phyloP scores from a whole-genome alignment of 2,888 invertebrate species.

The Agelastica alni region DNA sequence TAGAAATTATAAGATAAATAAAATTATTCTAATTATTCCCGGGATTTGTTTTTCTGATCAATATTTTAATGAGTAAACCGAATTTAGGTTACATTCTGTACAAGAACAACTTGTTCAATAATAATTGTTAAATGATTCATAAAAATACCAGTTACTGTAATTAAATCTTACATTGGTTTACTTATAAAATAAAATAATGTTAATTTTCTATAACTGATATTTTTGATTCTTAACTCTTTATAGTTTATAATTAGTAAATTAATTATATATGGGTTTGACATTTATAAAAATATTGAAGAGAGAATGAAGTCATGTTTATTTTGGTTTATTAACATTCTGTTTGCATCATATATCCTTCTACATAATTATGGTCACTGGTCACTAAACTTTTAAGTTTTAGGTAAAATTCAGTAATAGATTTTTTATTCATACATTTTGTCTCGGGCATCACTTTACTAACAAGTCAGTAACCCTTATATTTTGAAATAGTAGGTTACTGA shows the following conservation, averaged over 20 bases:
- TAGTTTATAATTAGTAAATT: conserved; percentile 25
- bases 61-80: no score
- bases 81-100: not conserved
- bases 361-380: not conserved
- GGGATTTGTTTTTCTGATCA: not conserved
- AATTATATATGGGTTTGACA: no score
- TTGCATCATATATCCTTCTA: conserved; percentile 17
- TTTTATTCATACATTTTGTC: not conserved
- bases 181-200: no score
- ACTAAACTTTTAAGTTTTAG: not conserved
- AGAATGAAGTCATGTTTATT: conserved; percentile 38
- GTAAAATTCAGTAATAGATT: not conserved
- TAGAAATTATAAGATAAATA: conserved; percentile 8
- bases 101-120: not conserved
- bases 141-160: conserved; percentile 2
- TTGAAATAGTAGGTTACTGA: not conserved
- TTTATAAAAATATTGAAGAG: conserved; percentile 22
- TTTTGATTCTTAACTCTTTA: no score
- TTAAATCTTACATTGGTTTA: no score
- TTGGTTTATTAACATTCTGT: conserved; percentile 27
- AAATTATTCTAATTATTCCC: not conserved
- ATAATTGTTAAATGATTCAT: conserved; percentile 1
- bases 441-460: not conserved
- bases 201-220: no score
- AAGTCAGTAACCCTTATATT: conserved; percentile 1